Percentiles rank a stretch among this genome's conserved stretches.
Conservation (phyloP, 2,797 vertebrate species). For the Jordanella pulchra region DNA sequence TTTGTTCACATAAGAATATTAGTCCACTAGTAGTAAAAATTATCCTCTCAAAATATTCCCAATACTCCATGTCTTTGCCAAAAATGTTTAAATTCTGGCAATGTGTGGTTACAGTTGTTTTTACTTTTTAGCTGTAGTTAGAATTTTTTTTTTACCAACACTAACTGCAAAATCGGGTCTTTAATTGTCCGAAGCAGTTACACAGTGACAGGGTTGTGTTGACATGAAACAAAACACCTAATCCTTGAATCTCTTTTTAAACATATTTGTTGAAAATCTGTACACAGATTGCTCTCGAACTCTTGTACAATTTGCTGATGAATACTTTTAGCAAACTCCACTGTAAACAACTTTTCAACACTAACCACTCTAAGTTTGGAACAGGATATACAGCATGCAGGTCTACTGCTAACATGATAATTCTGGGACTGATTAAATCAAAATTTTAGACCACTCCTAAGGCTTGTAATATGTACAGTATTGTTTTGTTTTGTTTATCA, state of each 20-base stretch:
- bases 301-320: background rate
- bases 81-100: background rate
- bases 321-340: background rate
- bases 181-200: background rate
- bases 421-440: conserved; percentile 1
- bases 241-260: background rate
- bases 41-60: background rate
- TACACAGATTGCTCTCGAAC: background rate
- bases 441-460: background rate
- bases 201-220: background rate
- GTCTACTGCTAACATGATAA: background rate
- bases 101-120: background rate
- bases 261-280: background rate
- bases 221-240: background rate
- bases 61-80: background rate
- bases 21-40: background rate
- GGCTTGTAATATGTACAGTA: background rate
- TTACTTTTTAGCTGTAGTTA: background rate
- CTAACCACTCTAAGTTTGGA: background rate
- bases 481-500: conserved; percentile 10
- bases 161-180: too few species aligned
- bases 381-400: background rate
- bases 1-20: background rate
- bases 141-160: too few species aligned
- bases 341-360: background rate